Evolutionary conservation across 1,140 invertebrate genomes (phyloP).

Genomic region (Drosophila pseudoobscura): DNA sequence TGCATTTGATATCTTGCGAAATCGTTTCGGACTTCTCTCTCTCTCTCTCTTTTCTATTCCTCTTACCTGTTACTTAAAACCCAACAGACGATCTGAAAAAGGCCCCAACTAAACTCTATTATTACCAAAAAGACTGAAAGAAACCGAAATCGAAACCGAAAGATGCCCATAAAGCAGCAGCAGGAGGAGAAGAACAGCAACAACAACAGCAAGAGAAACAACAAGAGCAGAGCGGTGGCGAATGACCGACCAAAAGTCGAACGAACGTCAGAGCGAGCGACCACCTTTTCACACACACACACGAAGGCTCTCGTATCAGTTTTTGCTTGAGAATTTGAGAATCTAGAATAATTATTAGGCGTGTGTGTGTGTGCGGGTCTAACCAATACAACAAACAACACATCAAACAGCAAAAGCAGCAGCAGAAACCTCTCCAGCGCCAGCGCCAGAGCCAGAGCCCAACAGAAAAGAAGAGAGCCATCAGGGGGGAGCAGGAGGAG

Average conservation of each 20-base stretch:
- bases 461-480: conserved; percentile 7
- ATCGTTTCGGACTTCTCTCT: too few species aligned
- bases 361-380: conserved; percentile 35
- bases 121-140: conserved; percentile 17
- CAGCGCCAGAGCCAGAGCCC: too few species aligned
- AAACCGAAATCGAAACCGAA: conserved; percentile 35
- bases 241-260: conserved; percentile 32
- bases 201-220: conserved; percentile 8
- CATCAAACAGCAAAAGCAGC: conserved; percentile 12
- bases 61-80: conserved; percentile 26
- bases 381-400: conserved; percentile 31
- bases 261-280: conserved; percentile 55
- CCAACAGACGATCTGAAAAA: not conserved
- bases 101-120: conserved; percentile 26
- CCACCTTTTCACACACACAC: conserved; percentile 54
- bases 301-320: conserved; percentile 11
- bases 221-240: not conserved
- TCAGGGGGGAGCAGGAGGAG: too few species aligned
- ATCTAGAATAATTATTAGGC: conserved; percentile 78
- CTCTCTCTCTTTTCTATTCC: not conserved
- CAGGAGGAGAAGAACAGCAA: conserved; percentile 27
- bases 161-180: conserved; percentile 32
- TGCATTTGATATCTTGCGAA: conserved; percentile 28
- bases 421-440: too few species aligned
- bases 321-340: conserved; percentile 40